Evolutionary conservation across 2,888 invertebrate genomes (phyloP), one percentile per base, ranked within the genome.

Genomic region (Holacanthella duospinosa): DNA sequence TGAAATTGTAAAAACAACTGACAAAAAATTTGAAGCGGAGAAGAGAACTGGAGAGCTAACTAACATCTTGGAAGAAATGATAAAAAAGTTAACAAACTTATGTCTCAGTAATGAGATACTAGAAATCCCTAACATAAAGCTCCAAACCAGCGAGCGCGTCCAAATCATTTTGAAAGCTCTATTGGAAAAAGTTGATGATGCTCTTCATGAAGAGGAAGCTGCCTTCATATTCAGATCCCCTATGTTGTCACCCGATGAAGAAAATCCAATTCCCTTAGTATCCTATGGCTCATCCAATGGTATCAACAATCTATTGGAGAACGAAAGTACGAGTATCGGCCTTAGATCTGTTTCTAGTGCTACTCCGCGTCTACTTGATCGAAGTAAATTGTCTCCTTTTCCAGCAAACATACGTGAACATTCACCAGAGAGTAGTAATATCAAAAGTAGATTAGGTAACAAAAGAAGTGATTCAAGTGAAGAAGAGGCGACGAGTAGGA

Each of bases 401-500:
- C 48, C 48, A 48, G 4, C 19, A 9, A 9, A 21, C 4, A 4
- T 21, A 21, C 4, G 48, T 9, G 59, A 6, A 53, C 36, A 29
- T 63, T 29, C 4, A 25, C 43, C 54, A 60, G 24, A 28, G 44
- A 43, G 44, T 36, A 57, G 53, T 27, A 12, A 2, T 26, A 28
- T 2, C 19, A 26, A 21, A 61, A 24, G 29, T n/a, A 62, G 26
- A 29, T 2, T 3, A 60, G 24, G 26, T 3, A 54, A 58, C 27
- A 61, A 59, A 43, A 54, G 62, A 27, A 64, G 66, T 54, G 72
- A 72, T 16, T 70, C 71, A 16, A 72, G 72, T 59, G 72, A 72
- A 43, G 72, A 72, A 60, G 72, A 72, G 62, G 68, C 72, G 12
- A 68, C 70, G 2, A 68, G 67, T 21, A 36, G 72, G 54, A 69